A percentile compares a stretch with the other conserved stretches of the same genome.
phyloP scores from a whole-genome alignment of 1,140 invertebrate genomes.

The Pogonognathellus flavescens region DNA sequence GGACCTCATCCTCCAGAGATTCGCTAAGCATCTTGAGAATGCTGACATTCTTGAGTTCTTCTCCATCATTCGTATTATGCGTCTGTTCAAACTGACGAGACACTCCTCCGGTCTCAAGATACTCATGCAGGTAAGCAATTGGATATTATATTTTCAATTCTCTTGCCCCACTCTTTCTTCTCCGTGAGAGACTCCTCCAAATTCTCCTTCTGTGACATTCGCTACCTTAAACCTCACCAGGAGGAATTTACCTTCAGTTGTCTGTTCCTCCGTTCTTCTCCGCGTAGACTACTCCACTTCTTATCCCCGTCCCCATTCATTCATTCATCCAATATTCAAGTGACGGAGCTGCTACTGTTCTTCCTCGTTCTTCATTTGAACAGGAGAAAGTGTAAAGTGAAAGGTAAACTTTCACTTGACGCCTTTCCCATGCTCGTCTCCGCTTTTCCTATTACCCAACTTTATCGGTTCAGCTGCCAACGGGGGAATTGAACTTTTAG shows the following conservation, averaged over 20 bases:
- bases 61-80: slow-evolving; percentile 98
- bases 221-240: background rate
- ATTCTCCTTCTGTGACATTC: background rate
- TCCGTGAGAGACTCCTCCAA: too few relatives aligned
- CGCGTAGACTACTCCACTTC: background rate
- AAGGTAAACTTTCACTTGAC: slow-evolving; percentile 15
- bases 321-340: slow-evolving; percentile 21
- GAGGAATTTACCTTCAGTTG: too few relatives aligned
- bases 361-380: background rate
- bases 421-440: background rate
- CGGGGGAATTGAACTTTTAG: background rate
- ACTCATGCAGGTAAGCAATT: slow-evolving; percentile 82
- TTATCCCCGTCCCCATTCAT: background rate
- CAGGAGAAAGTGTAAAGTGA: background rate
- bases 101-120: slow-evolving; percentile 98
- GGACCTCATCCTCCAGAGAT: slow-evolving; percentile 85
- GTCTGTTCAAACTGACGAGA: slow-evolving; percentile 96
- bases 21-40: slow-evolving; percentile 88
- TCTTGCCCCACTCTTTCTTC: slow-evolving; percentile 7
- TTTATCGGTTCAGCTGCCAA: background rate
- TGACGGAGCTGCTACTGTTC: background rate
- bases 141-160: background rate
- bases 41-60: slow-evolving; percentile 99
- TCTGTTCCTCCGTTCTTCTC: background rate
- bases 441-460: background rate